Evolutionary conservation across 2,113 vertebrate genomes (phyloP).

Genomic region (Gobius niger): DNA sequence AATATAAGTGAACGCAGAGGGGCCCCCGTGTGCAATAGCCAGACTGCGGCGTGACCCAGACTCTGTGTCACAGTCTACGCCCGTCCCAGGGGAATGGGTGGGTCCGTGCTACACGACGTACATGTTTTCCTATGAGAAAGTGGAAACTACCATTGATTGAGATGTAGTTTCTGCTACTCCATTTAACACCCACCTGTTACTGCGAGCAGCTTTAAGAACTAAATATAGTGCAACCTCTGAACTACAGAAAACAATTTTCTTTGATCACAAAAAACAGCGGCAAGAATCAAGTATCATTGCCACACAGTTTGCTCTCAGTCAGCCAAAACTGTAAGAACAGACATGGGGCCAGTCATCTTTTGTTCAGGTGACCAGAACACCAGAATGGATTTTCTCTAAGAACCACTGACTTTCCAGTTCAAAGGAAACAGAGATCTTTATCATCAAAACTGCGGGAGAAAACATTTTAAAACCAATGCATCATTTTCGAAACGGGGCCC

Average conservation of each 20-base stretch:
- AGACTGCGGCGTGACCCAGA: not conserved
- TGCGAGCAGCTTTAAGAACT: not conserved
- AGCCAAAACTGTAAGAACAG: too few species aligned
- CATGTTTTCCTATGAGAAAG: conserved; percentile 24
- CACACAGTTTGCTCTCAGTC: too few species aligned
- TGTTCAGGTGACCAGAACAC: too few species aligned
- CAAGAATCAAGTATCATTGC: too few species aligned
- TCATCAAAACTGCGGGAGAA: too few species aligned
- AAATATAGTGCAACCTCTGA: conserved; percentile 27
- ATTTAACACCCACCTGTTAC: conserved; percentile 19
- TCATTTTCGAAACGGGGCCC: too few species aligned
- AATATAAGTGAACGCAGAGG: not conserved
- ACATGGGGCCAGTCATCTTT: too few species aligned
- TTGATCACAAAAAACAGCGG: too few species aligned
- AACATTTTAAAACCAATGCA: too few species aligned
- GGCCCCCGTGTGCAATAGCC: conserved; percentile 1
- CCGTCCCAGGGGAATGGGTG: conserved; percentile 29
- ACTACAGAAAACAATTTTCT: not conserved
- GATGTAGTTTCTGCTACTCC: conserved; percentile 26
- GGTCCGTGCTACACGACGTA: conserved; percentile 20
- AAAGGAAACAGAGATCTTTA: too few species aligned
- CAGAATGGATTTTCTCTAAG: too few species aligned
- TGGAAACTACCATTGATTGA: conserved; percentile 15
- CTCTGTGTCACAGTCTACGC: conserved; percentile 10
- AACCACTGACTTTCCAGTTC: too few species aligned